Percentiles rank a stretch among this genome's conserved stretches.
Conservation (phyloP, 2,797 vertebrate genomes). For the Hoplostethus atlanticus region DNA sequence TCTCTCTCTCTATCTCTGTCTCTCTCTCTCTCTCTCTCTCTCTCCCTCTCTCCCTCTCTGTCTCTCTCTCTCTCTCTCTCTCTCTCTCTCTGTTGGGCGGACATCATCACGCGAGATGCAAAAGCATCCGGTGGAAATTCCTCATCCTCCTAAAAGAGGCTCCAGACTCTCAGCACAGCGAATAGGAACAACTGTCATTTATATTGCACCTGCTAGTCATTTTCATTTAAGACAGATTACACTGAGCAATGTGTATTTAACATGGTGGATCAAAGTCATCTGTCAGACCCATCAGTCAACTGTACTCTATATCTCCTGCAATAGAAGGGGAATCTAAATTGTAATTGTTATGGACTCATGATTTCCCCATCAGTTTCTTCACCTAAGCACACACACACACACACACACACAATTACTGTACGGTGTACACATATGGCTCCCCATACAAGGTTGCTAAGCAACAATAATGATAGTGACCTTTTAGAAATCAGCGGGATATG, state of each 20-base stretch:
- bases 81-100: constrained; percentile 43
- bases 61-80: too few relatives aligned
- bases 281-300: not conserved
- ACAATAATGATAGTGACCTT: constrained; percentile 90
- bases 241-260: not conserved
- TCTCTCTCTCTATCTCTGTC: too few relatives aligned
- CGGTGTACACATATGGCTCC: constrained; percentile 74
- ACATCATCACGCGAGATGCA: constrained; percentile 43
- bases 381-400: constrained; percentile 25
- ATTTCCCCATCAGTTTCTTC: constrained; percentile 33
- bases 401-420: constrained; percentile 60
- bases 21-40: too few relatives aligned
- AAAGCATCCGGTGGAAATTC: constrained; percentile 34
- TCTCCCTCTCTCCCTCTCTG: too few relatives aligned
- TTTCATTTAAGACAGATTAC: not conserved
- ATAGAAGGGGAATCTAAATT: not conserved
- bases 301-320: not conserved
- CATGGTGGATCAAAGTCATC: constrained; percentile 12
- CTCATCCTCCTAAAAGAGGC: not conserved
- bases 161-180: not conserved
- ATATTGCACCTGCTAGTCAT: not conserved
- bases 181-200: not conserved
- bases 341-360: constrained; percentile 1
- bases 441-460: constrained; percentile 86
- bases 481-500: constrained; percentile 82